Evolutionary conservation across 1,140 invertebrate species (phyloP).

Genomic region (Anoplolepis gracilipes): DNA sequence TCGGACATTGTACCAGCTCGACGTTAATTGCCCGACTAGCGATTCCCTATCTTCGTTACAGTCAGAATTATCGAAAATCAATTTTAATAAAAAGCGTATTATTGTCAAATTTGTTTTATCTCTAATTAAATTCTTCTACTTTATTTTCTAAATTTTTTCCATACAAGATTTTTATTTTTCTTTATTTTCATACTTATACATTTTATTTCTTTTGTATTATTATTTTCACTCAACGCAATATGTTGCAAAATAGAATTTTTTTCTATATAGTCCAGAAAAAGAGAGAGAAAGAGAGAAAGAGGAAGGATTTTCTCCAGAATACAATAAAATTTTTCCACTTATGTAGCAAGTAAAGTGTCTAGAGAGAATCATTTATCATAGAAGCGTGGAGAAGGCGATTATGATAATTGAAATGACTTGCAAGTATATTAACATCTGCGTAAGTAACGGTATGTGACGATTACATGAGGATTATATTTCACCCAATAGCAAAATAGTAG

Average conservation of each 20-base stretch:
- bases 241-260: neutral
- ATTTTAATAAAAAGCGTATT: neutral
- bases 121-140: neutral
- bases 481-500: neutral
- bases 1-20: slow-evolving; percentile 26
- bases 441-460: slow-evolving; percentile 42
- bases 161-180: neutral
- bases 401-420: slow-evolving; percentile 25
- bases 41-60: slow-evolving; percentile 8
- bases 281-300: no score
- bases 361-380: slow-evolving; percentile 23
- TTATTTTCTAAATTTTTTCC: neutral
- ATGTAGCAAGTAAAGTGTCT: neutral
- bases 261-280: neutral
- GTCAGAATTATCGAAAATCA: neutral
- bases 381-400: neutral
- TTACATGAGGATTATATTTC: slow-evolving; percentile 21
- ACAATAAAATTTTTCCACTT: neutral
- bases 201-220: neutral
- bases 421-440: slow-evolving; percentile 25
- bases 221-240: neutral
- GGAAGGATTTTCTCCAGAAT: neutral
- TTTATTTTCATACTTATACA: neutral
- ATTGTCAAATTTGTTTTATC: neutral
- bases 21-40: slow-evolving; percentile 50